Conservation (phyloP, 2,888 invertebrate genomes). For the Pollenia angustigena region DNA sequence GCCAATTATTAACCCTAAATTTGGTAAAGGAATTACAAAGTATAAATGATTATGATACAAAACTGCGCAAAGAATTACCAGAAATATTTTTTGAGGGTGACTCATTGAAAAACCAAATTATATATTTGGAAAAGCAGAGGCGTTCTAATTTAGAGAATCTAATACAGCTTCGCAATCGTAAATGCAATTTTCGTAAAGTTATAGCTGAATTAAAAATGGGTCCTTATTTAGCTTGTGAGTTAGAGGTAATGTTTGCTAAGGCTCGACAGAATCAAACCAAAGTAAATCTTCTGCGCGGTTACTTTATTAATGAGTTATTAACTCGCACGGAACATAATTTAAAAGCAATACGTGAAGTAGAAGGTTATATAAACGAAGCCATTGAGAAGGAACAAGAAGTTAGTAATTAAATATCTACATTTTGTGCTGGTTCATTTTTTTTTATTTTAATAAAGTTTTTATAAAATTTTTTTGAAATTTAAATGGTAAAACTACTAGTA, state of each 20-base stretch:
- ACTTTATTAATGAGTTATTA: slow-evolving; percentile 77
- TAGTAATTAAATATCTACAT: slow-evolving; percentile 30
- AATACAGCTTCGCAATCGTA: slow-evolving; percentile 76
- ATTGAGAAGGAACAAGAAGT: slow-evolving; percentile 73
- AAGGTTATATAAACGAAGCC: slow-evolving; percentile 78
- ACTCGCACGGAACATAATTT: slow-evolving; percentile 79
- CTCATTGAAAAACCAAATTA: slow-evolving; percentile 31
- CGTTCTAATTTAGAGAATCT: slow-evolving; percentile 76
- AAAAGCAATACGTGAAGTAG: slow-evolving; percentile 81
- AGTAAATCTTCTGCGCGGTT: slow-evolving; percentile 78
- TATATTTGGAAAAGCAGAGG: slow-evolving; percentile 78
- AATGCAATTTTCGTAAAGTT: slow-evolving; percentile 79
- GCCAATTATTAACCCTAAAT: slow-evolving; percentile 74
- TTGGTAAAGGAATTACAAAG: slow-evolving; percentile 75
- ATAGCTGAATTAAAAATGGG: slow-evolving; percentile 81
- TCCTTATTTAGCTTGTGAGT: slow-evolving; percentile 78
- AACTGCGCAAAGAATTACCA: slow-evolving; percentile 78
- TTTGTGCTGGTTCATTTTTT: neutral
- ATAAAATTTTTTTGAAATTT: too few relatives aligned
- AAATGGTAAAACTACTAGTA: too few relatives aligned
- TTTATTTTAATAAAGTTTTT: too few relatives aligned
- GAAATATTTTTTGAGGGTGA: slow-evolving; percentile 74
- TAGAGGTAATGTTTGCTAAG: slow-evolving; percentile 79
- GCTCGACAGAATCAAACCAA: slow-evolving; percentile 79
- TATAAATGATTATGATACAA: slow-evolving; percentile 76